Conservation (phyloP, 2,888 invertebrate species). For the Morpho achilles region DNA sequence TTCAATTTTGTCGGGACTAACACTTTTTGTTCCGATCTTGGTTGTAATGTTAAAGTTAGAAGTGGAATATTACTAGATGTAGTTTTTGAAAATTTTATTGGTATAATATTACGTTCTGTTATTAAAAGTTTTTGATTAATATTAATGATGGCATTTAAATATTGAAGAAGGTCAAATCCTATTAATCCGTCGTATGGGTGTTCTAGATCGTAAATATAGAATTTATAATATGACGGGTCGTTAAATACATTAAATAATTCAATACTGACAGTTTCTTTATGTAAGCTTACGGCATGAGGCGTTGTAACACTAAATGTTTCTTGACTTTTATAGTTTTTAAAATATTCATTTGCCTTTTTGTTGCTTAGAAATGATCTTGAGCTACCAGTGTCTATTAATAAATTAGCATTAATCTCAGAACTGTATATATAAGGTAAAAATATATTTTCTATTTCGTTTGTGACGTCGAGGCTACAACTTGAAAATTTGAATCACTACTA, state of each 20-base stretch:
- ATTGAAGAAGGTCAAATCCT: slow-evolving; percentile 23
- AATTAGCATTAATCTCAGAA: slow-evolving; percentile 20
- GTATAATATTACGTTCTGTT: slow-evolving; percentile 15
- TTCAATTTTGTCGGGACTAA: neutral
- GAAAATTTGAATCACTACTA: neutral
- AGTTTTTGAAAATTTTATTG: slow-evolving; percentile 11
- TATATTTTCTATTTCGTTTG: neutral
- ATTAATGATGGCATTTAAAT: slow-evolving; percentile 24
- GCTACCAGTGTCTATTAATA: slow-evolving; percentile 29
- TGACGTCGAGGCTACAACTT: neutral
- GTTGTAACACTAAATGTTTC: slow-evolving; percentile 26
- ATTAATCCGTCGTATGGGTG: slow-evolving; percentile 24
- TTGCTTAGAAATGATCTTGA: slow-evolving; percentile 23
- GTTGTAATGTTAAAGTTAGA: neutral
- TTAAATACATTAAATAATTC: slow-evolving; percentile 19
- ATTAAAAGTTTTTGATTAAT: slow-evolving; percentile 16
- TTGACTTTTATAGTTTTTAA: slow-evolving; percentile 2
- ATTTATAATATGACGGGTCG: slow-evolving; percentile 14
- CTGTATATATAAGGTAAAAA: slow-evolving; percentile 5
- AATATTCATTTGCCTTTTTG: slow-evolving; percentile 19
- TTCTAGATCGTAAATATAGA: slow-evolving; percentile 24
- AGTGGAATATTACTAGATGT: slow-evolving; percentile 6
- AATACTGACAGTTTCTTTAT: slow-evolving; percentile 20
- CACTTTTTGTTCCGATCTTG: neutral
- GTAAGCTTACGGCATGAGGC: slow-evolving; percentile 24